Evolutionary conservation across 1,140 invertebrate species (phyloP), one percentile per base, ranked within the genome.

Genomic region (Drosophila chauvacae): DNA sequence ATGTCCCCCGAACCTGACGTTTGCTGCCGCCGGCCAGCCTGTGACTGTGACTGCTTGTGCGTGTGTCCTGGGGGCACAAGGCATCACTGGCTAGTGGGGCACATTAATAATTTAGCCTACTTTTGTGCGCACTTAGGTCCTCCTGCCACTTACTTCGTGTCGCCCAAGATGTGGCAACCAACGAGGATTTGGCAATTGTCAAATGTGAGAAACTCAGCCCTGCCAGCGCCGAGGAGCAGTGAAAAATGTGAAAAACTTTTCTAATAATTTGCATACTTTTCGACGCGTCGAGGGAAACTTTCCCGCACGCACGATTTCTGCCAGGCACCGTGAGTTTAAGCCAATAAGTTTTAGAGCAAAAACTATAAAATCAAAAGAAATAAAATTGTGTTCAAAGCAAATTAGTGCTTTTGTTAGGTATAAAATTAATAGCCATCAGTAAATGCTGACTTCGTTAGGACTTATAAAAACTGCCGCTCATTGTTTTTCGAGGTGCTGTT

Each of bases 241-340:
- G 77, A 87, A 77, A 87, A 88, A 88, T 88, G 84, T 51, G 80
- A 66, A 68, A 78, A 88, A 90, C 84, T 88, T 84, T 88, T 42
- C 77, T 90, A 84, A 88, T 88, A 88, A 88, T 88, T 88, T 88
- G 81, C 84, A 90, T 88, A 81, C 80, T 90, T 88, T 88, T 88
- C 68, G 73, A 82, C 77, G 81, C 80, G 53, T 10, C 41, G 51
- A 41, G 51, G 45, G 66, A 78, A 88, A 87, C 61, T 84, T 80
- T 79, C 47, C 33, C 20, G 30, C 74, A 85, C 82, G 81, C 78
- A 86, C 69, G 51, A 53, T 30, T 55, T 42, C 44, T 14, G 57
- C 23, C 47, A 18, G 1, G 55, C 35, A 81, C 60, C 39, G 42
- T 58, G 62, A 18, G 3, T 44, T 26, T 3, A 23, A 28, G 20